Evolutionary conservation across 2,888 invertebrate genomes (phyloP).

Genomic region (Luffia ferchaultella): DNA sequence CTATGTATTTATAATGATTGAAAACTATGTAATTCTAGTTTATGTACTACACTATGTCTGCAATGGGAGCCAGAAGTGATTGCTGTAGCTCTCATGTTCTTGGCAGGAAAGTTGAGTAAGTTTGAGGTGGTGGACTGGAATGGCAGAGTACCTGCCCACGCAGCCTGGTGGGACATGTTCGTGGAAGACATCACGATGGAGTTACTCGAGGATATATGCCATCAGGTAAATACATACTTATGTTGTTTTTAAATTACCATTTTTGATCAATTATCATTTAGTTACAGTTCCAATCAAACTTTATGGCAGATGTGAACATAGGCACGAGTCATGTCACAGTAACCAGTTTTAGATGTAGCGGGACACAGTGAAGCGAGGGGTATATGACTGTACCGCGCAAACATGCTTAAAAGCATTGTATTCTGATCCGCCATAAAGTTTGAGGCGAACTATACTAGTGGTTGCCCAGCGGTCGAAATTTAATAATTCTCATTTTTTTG

Average conservation of each 20-base stretch:
- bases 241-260: too few relatives aligned
- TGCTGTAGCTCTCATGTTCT: conserved; percentile 95
- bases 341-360: too few relatives aligned
- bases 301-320: too few relatives aligned
- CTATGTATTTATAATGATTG: too few relatives aligned
- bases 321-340: too few relatives aligned
- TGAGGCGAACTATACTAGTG: too few relatives aligned
- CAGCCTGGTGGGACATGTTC: conserved; percentile 98
- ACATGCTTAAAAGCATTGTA: background rate
- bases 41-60: conserved; percentile 94
- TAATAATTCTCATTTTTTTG: background rate
- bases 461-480: too few relatives aligned
- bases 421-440: too few relatives aligned
- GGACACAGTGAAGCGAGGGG: too few relatives aligned
- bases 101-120: conserved; percentile 95
- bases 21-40: too few relatives aligned
- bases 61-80: conserved; percentile 99
- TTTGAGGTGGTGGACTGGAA: conserved; percentile 95
- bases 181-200: conserved; percentile 95
- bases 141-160: conserved; percentile 77
- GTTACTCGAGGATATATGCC: conserved; percentile 95
- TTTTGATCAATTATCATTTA: too few relatives aligned
- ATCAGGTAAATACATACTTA: conserved; percentile 73
- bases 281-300: too few relatives aligned
- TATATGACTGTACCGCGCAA: background rate